Evolutionary conservation across 2,888 invertebrate species (phyloP).

Genomic region (Torymus tubicola): DNA sequence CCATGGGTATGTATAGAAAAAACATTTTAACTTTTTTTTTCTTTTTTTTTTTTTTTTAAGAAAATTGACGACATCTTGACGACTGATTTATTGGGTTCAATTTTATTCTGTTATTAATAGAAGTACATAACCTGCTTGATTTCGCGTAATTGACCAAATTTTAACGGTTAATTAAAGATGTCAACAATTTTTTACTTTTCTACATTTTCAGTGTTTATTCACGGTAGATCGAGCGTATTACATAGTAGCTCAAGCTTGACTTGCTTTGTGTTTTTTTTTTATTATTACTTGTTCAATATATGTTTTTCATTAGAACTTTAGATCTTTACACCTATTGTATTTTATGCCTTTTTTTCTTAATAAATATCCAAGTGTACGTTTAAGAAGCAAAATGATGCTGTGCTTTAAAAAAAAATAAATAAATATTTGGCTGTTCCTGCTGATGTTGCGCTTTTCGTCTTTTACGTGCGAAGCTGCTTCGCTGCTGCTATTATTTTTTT

Average conservation of each 20-base stretch:
- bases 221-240: neutral
- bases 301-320: neutral
- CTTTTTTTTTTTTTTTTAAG: constrained; percentile 50
- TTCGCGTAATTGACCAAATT: neutral
- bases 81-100: neutral
- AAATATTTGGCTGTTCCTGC: constrained; percentile 39
- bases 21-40: constrained; percentile 53
- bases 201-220: constrained; percentile 14
- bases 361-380: neutral
- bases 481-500: constrained; percentile 52
- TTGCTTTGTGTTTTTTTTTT: constrained; percentile 22
- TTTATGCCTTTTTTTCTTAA: neutral
- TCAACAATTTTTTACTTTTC: constrained; percentile 7
- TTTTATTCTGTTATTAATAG: neutral
- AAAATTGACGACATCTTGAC: constrained; percentile 37
- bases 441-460: constrained; percentile 50
- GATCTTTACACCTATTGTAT: neutral
- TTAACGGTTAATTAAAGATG: constrained; percentile 1
- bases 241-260: constrained; percentile 29
- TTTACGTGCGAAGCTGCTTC: constrained; percentile 60
- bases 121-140: neutral
- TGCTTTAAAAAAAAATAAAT: constrained; percentile 31
- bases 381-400: neutral
- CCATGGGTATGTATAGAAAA: constrained; percentile 75
- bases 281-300: neutral